Base-by-base conservation (phyloP, 2,888 invertebrate genomes). In the Drosophila borealis region DNA sequence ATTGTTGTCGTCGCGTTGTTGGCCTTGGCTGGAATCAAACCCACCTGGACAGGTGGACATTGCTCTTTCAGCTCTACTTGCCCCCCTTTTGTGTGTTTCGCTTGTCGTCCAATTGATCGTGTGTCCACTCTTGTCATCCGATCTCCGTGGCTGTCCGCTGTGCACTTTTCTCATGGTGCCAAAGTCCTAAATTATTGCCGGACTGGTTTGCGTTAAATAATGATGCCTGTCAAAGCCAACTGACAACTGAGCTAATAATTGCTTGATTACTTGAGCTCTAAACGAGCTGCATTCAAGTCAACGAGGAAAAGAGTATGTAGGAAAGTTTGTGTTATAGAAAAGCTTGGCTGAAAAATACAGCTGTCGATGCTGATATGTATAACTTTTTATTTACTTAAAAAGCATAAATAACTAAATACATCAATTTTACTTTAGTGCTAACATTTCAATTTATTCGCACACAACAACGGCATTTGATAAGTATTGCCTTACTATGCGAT, bases 221-320 rank as follows among this genome's bases (percentile, higher is more conserved):
- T 80, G 77, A 88, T 70, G 80, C 70, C 77, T 82, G 80, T 80
- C 77, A 69, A 72, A 70, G 66, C 44, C 66, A 70, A 53, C 44
- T 65, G 86, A 80, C 81, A 72, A 70, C 39, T 68, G 60, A 67
- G 78, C 70, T 80, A 70, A 82, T 82, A 82, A 85, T 82, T 76
- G 69, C 71, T 42, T 59, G 51, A 78, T 70, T 53, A 49, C 53
- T 49, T 25, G 59, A 44, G 46, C 41, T 37, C 36, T 9, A 29
- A 46, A 44, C 37, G 44, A 57, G 39, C 37, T 76, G 65, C 62
- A 55, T 14, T 61, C 45, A 39, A 65, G 19, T 44, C 33, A 6
- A n/a, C 8, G 8, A 2, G 2, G 8, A 29, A 46, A 21, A 42
- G 19, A 17, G 13, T 21, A 13, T 21, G 13, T 1, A 21, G 25